Conservation (phyloP, 2,797 vertebrate species). For the Syngnathus acus region DNA sequence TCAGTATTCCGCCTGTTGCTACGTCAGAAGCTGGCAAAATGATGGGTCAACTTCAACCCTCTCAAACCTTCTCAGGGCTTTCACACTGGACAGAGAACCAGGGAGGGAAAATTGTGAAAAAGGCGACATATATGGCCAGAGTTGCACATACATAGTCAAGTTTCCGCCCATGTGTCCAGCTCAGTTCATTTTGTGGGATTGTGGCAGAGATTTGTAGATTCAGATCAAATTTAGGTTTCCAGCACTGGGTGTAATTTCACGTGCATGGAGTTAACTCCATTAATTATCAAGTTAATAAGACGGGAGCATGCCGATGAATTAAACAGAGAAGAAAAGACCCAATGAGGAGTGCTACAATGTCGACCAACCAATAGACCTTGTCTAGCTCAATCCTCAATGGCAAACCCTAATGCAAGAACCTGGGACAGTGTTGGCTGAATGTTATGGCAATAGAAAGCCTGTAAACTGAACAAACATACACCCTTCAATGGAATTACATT, state of each 20-base stretch:
- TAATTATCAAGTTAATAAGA: background rate
- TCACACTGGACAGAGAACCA: background rate
- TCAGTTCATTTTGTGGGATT: background rate
- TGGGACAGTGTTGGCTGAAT: background rate
- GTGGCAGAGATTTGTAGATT: background rate
- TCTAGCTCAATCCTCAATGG: background rate
- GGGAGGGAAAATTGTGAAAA: background rate
- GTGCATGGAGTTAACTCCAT: background rate
- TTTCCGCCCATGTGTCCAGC: background rate
- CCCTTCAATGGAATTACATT: background rate
- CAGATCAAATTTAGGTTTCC: background rate
- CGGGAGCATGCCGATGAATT: background rate
- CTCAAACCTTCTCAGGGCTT: background rate
- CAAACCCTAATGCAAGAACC: background rate
- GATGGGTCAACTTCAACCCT: background rate
- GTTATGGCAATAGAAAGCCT: background rate
- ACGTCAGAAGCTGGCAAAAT: background rate
- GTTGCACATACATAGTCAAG: too few species aligned
- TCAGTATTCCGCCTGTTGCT: background rate
- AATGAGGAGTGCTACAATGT: background rate
- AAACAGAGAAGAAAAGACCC: background rate
- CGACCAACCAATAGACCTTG: background rate
- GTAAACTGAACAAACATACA: background rate
- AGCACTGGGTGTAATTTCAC: background rate
- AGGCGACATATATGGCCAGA: background rate